Base-by-base conservation (phyloP, 2,888 invertebrate genomes). In the Synanthedon myopaeformis region DNA sequence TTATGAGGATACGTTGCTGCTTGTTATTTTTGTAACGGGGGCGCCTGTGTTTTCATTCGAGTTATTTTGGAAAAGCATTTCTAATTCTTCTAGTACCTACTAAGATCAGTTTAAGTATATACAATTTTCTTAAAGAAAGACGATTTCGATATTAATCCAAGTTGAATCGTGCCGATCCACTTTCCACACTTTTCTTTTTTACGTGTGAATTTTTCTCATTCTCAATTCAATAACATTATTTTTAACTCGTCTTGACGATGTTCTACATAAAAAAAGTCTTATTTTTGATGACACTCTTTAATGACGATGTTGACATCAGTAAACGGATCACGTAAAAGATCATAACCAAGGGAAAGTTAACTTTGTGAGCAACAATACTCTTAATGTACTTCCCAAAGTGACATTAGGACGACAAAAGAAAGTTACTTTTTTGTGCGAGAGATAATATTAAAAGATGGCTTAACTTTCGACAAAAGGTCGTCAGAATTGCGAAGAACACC, bases 21-120 rank as follows among this genome's bases (percentile, higher is more conserved):
- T 65, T 64, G 62, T 65, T 57, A 58, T 61, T 63, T 60, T 64
- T 57, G 57, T 56, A 54, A 35, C 35, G 35, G 35, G 35, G 35
- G 35, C 45, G 12, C 12, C 13, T 45, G 45, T 12, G n/a, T 45
- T 45, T 45, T 45, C 45, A 14, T 45, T 45, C 35, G 35, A 35
- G 10, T 10, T 35, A 35, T 35, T 35, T 35, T 35, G 35, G 35
- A 8, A 35, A 10, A 35, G 10, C 10, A 35, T 35, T 35, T 35
- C 35, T 35, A 35, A 10, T 10, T 8, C 35, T 35, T 10, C 8
- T 3, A 28, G 2, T 28, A 8, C 35, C 3, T 3, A 17, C 17
- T 17, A 17, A 35, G 8, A 8, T 8, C 35, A 28, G 5, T 28
- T 28, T 23, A 23, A 1, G 1, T 23, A 23, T 23, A 23, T 23